Conservation (phyloP, 2,888 invertebrate species). For the Catotricha subobsoleta region DNA sequence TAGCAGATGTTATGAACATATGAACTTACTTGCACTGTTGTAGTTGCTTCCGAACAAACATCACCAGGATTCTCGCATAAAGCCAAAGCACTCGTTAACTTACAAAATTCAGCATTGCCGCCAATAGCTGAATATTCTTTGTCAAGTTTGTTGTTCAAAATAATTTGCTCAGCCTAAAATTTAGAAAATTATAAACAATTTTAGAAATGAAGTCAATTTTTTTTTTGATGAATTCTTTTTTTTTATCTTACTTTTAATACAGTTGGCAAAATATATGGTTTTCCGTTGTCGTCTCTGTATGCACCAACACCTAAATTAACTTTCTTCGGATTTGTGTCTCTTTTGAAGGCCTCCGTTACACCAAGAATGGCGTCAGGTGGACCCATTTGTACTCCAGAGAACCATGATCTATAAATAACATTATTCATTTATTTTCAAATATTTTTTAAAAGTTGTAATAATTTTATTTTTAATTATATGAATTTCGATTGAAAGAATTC, state of each 20-base stretch:
- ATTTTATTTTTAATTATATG: background rate
- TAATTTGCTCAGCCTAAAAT: constrained; percentile 62
- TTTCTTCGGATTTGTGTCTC: constrained; percentile 78
- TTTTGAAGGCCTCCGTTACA: constrained; percentile 89
- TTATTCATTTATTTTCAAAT: background rate
- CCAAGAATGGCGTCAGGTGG: constrained; percentile 97
- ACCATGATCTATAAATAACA: constrained; percentile 48
- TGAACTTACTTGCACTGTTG: constrained; percentile 46
- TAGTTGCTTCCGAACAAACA: constrained; percentile 35
- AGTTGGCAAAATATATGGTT: constrained; percentile 84
- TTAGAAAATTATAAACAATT: background rate
- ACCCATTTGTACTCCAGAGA: constrained; percentile 82
- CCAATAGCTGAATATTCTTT: constrained; percentile 91
- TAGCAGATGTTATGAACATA: no score
- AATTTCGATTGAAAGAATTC: background rate
- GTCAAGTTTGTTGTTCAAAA: constrained; percentile 52
- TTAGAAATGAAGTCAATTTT: background rate
- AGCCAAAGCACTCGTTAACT: constrained; percentile 69
- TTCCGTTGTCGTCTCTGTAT: constrained; percentile 93
- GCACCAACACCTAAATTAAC: constrained; percentile 94
- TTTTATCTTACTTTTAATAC: constrained; percentile 45
- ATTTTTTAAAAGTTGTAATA: background rate
- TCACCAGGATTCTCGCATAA: constrained; percentile 43
- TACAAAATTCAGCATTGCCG: constrained; percentile 69
- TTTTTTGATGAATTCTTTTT: constrained; percentile 1